Percentiles rank a stretch among this genome's conserved stretches.
Evolutionary conservation across 2,888 invertebrate species (phyloP).

Genomic region (Bembecia ichneumoniformis): DNA sequence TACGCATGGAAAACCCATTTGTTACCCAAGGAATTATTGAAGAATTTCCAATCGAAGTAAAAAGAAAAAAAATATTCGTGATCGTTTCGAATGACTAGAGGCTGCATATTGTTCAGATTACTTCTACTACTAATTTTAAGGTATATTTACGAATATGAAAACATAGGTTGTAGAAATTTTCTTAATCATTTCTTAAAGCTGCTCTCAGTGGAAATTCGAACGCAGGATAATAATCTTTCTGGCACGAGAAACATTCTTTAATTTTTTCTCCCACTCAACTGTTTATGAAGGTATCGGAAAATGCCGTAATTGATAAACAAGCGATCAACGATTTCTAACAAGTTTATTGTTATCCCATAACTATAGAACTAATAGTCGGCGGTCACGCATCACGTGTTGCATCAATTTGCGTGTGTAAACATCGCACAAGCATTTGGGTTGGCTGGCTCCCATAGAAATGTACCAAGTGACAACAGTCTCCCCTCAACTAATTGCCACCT

Average conservation of each 20-base stretch:
- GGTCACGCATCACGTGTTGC: constrained; percentile 38
- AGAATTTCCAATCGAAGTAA: too few species aligned
- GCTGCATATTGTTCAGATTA: too few species aligned
- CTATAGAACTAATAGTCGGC: not conserved
- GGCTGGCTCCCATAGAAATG: constrained; percentile 46
- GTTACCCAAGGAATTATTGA: too few species aligned
- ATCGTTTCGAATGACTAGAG: too few species aligned
- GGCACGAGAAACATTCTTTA: not conserved
- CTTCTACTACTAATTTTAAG: not conserved
- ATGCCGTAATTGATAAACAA: not conserved
- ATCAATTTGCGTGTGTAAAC: constrained; percentile 44
- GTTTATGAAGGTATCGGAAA: not conserved
- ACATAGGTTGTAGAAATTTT: not conserved
- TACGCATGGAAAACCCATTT: too few species aligned
- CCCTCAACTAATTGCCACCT: constrained; percentile 11
- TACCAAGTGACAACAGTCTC: constrained; percentile 29
- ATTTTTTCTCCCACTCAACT: not conserved
- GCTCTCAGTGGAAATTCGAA: not conserved
- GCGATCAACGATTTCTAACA: not conserved
- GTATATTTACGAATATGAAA: not conserved
- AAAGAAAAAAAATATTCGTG: too few species aligned
- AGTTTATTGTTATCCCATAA: not conserved
- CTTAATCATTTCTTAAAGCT: not conserved
- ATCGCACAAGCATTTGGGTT: constrained; percentile 21
- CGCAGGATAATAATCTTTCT: not conserved